phyloP scores from a whole-genome alignment of 1,140 invertebrate species.

The Formica selysi region DNA sequence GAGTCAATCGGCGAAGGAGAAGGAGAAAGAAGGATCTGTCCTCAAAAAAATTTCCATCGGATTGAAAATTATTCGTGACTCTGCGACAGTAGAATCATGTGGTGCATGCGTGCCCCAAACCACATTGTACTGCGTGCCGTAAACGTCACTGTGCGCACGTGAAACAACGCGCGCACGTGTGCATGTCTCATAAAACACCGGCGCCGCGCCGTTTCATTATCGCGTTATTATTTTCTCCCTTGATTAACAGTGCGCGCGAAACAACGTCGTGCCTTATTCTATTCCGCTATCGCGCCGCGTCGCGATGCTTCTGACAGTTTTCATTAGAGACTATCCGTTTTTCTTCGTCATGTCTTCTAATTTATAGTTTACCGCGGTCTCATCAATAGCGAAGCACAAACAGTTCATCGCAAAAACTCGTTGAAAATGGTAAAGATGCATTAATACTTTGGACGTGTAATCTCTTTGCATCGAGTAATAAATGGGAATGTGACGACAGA shows the following conservation, averaged over 20 bases:
- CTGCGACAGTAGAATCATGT: constrained; percentile 1
- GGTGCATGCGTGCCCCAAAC: background rate
- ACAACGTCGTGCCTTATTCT: constrained; percentile 6
- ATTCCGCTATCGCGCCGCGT: background rate
- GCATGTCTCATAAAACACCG: constrained; percentile 44
- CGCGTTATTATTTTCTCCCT: constrained; percentile 33
- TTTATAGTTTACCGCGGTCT: background rate
- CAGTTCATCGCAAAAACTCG: no score
- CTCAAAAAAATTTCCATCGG: background rate
- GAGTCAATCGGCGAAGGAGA: background rate
- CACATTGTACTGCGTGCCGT: background rate
- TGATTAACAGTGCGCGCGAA: constrained; percentile 13
- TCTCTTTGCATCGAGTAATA: no score
- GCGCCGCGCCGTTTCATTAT: constrained; percentile 44
- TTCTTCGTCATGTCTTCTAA: background rate
- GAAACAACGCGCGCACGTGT: background rate
- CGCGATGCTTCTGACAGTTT: background rate
- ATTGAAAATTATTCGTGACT: background rate
- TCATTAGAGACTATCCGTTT: background rate
- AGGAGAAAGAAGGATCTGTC: no score
- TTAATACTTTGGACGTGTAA: no score
- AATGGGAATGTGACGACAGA: no score
- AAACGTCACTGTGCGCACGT: background rate
- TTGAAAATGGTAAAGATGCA: no score
- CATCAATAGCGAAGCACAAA: background rate